Evolutionary conservation across 2,888 invertebrate genomes (phyloP).

Genomic region (Cheilosia urbana): DNA sequence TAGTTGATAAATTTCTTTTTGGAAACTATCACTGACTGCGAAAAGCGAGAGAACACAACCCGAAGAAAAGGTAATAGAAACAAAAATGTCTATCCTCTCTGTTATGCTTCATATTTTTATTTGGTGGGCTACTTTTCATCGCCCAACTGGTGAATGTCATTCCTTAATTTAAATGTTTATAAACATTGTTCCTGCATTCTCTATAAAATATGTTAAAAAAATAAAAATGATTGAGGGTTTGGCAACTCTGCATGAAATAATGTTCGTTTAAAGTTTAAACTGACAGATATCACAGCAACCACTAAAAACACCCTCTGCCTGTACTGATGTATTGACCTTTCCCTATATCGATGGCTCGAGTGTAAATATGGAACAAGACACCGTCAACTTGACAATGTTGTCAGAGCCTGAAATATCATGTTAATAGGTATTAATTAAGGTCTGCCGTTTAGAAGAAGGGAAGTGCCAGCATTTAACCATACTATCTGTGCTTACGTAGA

Average conservation of each 20-base stretch:
- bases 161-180: no score
- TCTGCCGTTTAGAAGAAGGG: not conserved
- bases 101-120: no score
- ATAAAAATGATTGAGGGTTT: no score
- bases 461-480: not conserved
- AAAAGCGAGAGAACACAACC: no score
- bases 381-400: not conserved
- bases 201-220: no score
- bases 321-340: slow-evolving; percentile 35
- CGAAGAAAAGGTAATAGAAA: not conserved
- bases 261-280: not conserved
- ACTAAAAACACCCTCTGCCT: not conserved
- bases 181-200: no score
- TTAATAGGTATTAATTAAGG: slow-evolving; percentile 19
- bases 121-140: no score
- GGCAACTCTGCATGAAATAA: no score
- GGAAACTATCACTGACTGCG: no score
- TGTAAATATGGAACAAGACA: slow-evolving; percentile 3
- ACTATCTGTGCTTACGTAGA: not conserved
- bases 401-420: not conserved
- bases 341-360: slow-evolving; percentile 7
- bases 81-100: not conserved
- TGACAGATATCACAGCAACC: not conserved
- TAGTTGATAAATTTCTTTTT: no score
- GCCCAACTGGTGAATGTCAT: no score